Evolutionary conservation across 2,113 vertebrate genomes (phyloP), one percentile per base, ranked within the genome.

Genomic region (Cnemophilus loriae): DNA sequence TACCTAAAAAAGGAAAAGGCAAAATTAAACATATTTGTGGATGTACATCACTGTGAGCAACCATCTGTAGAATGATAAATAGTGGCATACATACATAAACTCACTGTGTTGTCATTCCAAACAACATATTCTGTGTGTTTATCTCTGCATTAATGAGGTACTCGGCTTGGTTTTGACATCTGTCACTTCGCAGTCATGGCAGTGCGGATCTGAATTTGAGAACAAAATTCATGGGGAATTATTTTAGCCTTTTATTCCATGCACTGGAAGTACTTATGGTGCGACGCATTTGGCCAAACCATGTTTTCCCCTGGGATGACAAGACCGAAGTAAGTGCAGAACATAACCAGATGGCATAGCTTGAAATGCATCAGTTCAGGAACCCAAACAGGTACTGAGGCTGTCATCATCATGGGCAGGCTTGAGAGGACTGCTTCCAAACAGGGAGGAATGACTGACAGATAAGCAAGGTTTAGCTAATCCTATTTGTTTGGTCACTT

Each of bases 121-220:
- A 87, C 82, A 94, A 70, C 82, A 92, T 80, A 75, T 42, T 96
- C 86, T 53, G 30, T 96, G 75, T 97, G 76, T 97, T 97, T 94
- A 89, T 89, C 80, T 87, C 93, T 90, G 88, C 46, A 92, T 96
- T 95, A 96, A 93, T 84, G 91, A 97, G 81, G 28, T 60, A 82
- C 75, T 82, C n/a, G 2, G 16, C 70, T 96, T 7, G 10, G 46
- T 90, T 94, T 94, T 97, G 94, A 97, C 83, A 96, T 87, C 75
- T 92, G 77, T 69, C 91, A 83, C 75, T 84, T 59, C 82, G 18
- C 60, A 74, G 11, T 88, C 44, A 50, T 65, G 42, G 74, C 27
- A 85, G 69, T 67, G 26, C 28, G 32, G 53, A 69, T 84, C 42
- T 90, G 87, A 56, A 74, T 81, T 64, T 57, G 42, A 96, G 76